Base-by-base conservation (phyloP, 2,797 vertebrate genomes). In the Huso huso region DNA sequence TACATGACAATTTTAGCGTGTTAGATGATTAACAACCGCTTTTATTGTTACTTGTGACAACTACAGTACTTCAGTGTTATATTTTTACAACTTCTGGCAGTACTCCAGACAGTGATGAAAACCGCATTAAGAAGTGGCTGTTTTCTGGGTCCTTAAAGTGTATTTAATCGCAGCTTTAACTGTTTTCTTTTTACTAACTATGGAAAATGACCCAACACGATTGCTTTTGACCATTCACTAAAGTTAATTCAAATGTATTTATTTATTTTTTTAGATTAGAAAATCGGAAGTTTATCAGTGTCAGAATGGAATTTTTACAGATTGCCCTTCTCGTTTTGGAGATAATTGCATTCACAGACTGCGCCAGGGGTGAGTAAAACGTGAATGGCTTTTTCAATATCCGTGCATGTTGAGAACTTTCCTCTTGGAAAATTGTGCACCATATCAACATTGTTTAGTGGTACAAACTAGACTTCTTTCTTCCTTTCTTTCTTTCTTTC, bases 291-390 rank as follows among this genome's bases (percentile, higher is more conserved):
- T 55, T 66, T 12, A 62, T 70, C 23, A 0, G 64, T 72, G 75
- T 75, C 75, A 82, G 73, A 72, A 89, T 89, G 87, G 84, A 79
- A 77, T 75, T 84, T 65, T 68, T 76, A 74, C 84, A 73, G 69
- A 76, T 87, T 1, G 76, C 66, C 3, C 77, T 87, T 23, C 74
- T 89, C 62, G 48, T 88, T 0, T 77, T 77, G 51, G 86, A 85
- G 74, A 79, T 82, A 63, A 63, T 88, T 51, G 76, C 75, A 0
- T 74, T 86, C 66, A 81, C 79, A 2, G 79, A 84, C 73, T 82
- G 84, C 0, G 86, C 83, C 0, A 79, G 86, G 81, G 87, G 87
- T 89, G 77, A 86, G 87, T 71, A 51, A 51, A n/a, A 52, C 37
- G 37, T 37, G 37, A 37, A 37, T 37, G 58, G 8, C 61, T 8